Evolutionary conservation across 2,113 vertebrate genomes (phyloP), one percentile per base, ranked within the genome.

Genomic region (Eulemur rufifrons): DNA sequence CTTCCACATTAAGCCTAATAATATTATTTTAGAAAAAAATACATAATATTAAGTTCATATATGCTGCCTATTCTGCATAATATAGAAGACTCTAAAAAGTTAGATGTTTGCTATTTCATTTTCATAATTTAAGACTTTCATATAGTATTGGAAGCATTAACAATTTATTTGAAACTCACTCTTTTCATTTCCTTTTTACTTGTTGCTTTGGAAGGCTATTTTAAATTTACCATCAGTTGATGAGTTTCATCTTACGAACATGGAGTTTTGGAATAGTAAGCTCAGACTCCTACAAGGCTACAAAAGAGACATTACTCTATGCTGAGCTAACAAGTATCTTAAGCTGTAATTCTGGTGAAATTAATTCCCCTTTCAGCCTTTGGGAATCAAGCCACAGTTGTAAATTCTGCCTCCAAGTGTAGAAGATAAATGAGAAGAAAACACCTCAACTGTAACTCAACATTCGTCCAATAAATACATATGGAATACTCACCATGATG

Each of bases 141-240:
- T 76, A 91, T 54, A 56, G 17, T 83, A 69, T 86, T 94, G 95
- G 23, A 77, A 95, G 91, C 54, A 96, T 80, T 92, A 92, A 61
- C 39, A 97, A 87, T 81, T 74, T 85, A 94, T 89, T 91, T 86
- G 42, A 21, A 89, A 94, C 42, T 94, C 34, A 21, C 27, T 84
- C n/a, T n/a, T 92, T 63, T 63, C 77, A 90, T 94, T 97, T 95
- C 11, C 64, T 92, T 82, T 81, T 77, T 94, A 61, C 21, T 87
- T 91, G 78, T 61, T 95, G 39, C 56, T 74, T 93, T 97, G 84
- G 45, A 88, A 91, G 29, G 3, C 8, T 71, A 52, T 74, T 97
- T 89, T 76, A 42, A 9, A 93, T 20, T 96, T 94, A 77, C 5
- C 47, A 66, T 85, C 50, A 77, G 64, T 56, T 42, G 68, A 94